Evolutionary conservation across 2,113 vertebrate genomes (phyloP), one percentile per base, ranked within the genome.

Genomic region (Neotragus moschatus): DNA sequence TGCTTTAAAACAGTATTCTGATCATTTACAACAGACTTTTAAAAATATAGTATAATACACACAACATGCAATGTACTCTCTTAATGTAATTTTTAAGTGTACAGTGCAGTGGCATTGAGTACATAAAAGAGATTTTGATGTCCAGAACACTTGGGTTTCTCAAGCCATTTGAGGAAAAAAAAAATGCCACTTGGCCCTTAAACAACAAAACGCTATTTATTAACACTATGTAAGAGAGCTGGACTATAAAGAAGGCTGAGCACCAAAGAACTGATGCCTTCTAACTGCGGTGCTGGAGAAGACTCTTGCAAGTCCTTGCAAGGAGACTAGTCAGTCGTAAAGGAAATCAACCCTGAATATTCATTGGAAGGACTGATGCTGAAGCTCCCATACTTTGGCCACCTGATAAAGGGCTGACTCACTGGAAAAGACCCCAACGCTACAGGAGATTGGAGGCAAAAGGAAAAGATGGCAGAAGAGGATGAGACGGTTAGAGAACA

Each of bases 71-170:
- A 86, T 43, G 43, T 51, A 28, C 45, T 82, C 79, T 92, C 60
- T 80, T 73, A 91, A 45, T 17, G 10, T 39, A 36, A 93, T 66
- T 89, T 97, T 82, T 47, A 89, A 53, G 19, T 84, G 39, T 63
- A 30, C 15, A 63, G 43, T 47, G 79, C 6, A 77, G 45, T 66
- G 47, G 1, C 60, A 81, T n/a, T 55, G 53, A 73, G 21, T 63
- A 81, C 26, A 93, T 63, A 56, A 79, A 84, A 77, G 28, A 81
- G 39, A 39, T 82, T 60, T 17, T 94, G 33, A 96, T 4, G 53
- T 85, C 47, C 13, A 97, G 86, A 96, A 96, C 73, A 95, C 14
- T 28, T 81, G 43, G 28, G 39, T 87, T 94, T 90, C 61, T 94
- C 28, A 81, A 43, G 19, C 28, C 30, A 91, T 4, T 61, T 94